Conservation (phyloP, 1,140 invertebrate species). For the Aphaenogaster rudis region DNA sequence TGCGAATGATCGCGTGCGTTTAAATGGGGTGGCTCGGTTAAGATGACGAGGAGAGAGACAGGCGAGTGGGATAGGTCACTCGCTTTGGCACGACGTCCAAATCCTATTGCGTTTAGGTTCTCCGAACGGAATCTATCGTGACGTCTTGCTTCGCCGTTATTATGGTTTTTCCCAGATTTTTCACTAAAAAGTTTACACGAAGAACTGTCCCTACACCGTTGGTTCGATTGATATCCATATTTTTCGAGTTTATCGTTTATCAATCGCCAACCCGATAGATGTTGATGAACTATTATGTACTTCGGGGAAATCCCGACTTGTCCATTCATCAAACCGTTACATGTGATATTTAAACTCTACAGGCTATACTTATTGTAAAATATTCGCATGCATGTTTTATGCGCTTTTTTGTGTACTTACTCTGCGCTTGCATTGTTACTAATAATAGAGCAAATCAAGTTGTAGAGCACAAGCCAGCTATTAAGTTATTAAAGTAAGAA, state of each 20-base stretch:
- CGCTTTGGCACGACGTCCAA: neutral
- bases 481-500: conserved; percentile 29
- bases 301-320: neutral
- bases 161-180: neutral
- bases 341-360: neutral
- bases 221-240: neutral
- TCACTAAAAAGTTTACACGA: too few relatives aligned
- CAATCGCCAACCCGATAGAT: neutral
- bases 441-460: conserved; percentile 18
- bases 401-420: neutral
- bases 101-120: neutral
- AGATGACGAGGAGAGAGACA: neutral
- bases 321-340: neutral
- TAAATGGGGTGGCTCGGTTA: neutral
- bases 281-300: neutral
- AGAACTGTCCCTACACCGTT: too few relatives aligned
- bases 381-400: neutral
- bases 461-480: neutral
- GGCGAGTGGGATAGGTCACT: neutral
- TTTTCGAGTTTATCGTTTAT: neutral
- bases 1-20: neutral
- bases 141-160: neutral
- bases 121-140: conserved; percentile 1
- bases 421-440: neutral
- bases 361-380: conserved; percentile 8